These are phyloP conservation scores for Zaprionus capensis DNA, from an alignment of 1,140 invertebrate genomes.

Conservation along the genomic window DNA sequence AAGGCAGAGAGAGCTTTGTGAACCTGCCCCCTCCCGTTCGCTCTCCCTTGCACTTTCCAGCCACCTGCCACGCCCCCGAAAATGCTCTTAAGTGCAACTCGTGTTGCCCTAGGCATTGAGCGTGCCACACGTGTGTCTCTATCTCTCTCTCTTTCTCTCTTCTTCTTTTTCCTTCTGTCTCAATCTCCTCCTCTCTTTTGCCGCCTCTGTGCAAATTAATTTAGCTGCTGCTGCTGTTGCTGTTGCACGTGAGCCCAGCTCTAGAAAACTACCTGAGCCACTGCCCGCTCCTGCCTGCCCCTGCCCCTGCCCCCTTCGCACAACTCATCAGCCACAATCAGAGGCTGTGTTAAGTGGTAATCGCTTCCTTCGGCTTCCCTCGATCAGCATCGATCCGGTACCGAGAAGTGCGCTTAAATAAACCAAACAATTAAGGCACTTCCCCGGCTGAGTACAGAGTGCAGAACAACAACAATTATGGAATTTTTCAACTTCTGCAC, in stretches of 20 bases:
- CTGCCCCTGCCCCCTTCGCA: not conserved
- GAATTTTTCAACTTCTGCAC: not conserved
- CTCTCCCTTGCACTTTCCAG: not conserved
- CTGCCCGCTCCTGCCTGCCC: not conserved
- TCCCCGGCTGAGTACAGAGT: slow-evolving; percentile 9
- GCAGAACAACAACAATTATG: slow-evolving; percentile 5
- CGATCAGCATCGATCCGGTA: slow-evolving; percentile 35
- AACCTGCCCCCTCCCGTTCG: not conserved
- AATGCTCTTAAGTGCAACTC: slow-evolving; percentile 40
- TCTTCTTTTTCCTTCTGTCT: not conserved
- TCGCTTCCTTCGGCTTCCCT: slow-evolving; percentile 30
- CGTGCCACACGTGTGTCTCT: not conserved
- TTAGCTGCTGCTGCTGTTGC: slow-evolving; percentile 61
- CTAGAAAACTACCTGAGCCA: slow-evolving; percentile 15
- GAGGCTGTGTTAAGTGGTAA: slow-evolving; percentile 28
- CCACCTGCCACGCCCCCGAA: slow-evolving; percentile 31
- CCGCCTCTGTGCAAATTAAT: slow-evolving; percentile 57
- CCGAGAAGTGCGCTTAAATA: slow-evolving; percentile 28
- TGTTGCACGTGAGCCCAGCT: slow-evolving; percentile 9
- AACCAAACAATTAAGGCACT: slow-evolving; percentile 37
- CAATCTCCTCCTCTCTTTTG: not conserved
- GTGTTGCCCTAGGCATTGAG: slow-evolving; percentile 30
- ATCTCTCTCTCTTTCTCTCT: not conserved
- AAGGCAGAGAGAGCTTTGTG: slow-evolving; percentile 30
- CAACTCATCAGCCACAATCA: not conserved